phyloP scores from a whole-genome alignment of 2,888 invertebrate species.

The Congeria kusceri region DNA sequence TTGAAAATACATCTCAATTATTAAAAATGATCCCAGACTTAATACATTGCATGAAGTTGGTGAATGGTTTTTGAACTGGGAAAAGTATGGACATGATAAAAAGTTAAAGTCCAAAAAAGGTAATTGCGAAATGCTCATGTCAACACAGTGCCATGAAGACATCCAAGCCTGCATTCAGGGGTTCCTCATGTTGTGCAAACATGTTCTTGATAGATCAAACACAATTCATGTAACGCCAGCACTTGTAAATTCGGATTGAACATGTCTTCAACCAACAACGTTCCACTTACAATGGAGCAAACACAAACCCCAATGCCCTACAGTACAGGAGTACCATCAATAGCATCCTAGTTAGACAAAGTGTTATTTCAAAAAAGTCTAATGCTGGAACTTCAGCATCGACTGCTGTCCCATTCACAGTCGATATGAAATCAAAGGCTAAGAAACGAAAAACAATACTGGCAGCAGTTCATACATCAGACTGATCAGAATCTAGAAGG shows the following conservation, averaged over 20 bases:
- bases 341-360: conserved; percentile 9
- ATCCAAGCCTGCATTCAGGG: too few relatives aligned
- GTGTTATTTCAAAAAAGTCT: too few relatives aligned
- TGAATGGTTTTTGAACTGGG: not conserved
- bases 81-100: not conserved
- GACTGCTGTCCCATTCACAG: too few relatives aligned
- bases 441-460: too few relatives aligned
- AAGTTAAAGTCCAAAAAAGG: not conserved
- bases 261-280: conserved; percentile 5
- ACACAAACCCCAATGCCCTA: conserved; percentile 10
- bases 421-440: too few relatives aligned
- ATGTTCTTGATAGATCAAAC: too few relatives aligned
- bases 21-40: not conserved
- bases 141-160: not conserved
- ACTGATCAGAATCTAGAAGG: too few relatives aligned
- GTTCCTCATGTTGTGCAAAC: too few relatives aligned
- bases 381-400: too few relatives aligned
- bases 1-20: conserved; percentile 25
- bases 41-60: not conserved
- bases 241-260: not conserved
- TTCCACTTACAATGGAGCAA: not conserved
- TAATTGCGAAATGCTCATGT: not conserved
- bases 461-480: too few relatives aligned
- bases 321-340: not conserved
- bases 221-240: too few relatives aligned